Evolutionary conservation across 2,113 vertebrate genomes (phyloP), one percentile per base, ranked within the genome.

Genomic region (Tragelaphus buxtoni): DNA sequence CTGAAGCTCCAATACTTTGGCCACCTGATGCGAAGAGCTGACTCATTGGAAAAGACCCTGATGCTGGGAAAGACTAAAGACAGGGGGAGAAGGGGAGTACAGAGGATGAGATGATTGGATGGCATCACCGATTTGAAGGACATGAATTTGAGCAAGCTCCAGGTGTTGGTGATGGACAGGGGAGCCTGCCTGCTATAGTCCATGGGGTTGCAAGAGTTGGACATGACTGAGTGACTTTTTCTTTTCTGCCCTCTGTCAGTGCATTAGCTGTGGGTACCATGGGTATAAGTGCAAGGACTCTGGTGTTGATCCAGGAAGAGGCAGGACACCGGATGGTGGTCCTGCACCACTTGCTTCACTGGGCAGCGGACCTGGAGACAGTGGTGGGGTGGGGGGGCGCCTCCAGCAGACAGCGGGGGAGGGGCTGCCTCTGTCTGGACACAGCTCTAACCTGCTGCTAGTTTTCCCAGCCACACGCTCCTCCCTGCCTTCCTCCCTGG

Each of bases 391-490:
- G 42, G 42, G 1, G 6, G 7, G 28, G 55, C 1, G 2, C 42
- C 58, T 9, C 18, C 58, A 0, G 9, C 5, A n/a, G 42, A 12
- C 28, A 45, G 5, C 4, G 2, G 11, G 28, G 3, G 28, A 30
- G 17, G 26, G 26, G 28, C 28, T n/a, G 20, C 13, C 14, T 74
- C 22, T 24, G 24, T 56, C 77, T 8, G 17, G 11, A 24, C n/a
- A 4, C 11, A 14, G 4, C 30, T 32, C 39, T 7, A 17, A 26
- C 2, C 56, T n/a, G 56, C n/a, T 56, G 28, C n/a, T 4, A 6
- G 2, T 11, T 18, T 16, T 10, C 26, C 17, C 55, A 7, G 0
- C 11, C 2, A 3, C 22, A 7, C 0, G 8, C 39, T 12, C 61
- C 47, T 69, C 51, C n/a, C 32, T 12, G 28, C 47, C 20, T 45